These are phyloP conservation scores for Pandion haliaetus DNA, from an alignment of 2,113 vertebrate species.

Conservation along the genomic window DNA sequence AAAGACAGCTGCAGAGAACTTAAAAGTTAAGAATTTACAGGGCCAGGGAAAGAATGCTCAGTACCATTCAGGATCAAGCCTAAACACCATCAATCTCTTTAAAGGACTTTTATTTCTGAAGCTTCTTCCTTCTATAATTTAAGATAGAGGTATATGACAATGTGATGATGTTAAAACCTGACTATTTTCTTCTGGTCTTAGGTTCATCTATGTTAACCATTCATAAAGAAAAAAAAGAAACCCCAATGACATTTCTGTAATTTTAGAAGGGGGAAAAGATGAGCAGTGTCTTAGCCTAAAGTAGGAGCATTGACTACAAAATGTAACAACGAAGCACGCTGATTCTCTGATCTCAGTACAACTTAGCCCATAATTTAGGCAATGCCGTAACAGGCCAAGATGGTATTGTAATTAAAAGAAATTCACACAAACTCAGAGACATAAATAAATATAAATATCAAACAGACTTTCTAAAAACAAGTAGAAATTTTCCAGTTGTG, in stretches of 20 bases:
- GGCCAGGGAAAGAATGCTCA: not conserved
- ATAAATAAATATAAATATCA: not conserved
- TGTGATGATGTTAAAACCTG: not conserved
- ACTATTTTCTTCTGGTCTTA: not conserved
- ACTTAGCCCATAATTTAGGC: not conserved
- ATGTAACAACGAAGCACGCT: accelerated
- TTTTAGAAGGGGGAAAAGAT: not conserved
- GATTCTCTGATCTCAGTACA: not conserved
- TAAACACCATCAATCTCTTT: not conserved
- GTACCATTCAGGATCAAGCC: not conserved
- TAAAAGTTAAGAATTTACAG: slow-evolving; percentile 31
- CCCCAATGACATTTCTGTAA: not conserved
- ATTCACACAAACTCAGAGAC: not conserved
- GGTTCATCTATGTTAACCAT: not conserved
- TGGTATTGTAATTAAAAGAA: not conserved
- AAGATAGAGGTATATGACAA: not conserved
- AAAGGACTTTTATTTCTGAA: not conserved
- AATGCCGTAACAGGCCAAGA: not conserved
- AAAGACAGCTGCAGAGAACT: slow-evolving; percentile 7
- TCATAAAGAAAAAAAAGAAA: not conserved
- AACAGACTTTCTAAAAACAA: not conserved
- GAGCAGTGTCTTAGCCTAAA: not conserved
- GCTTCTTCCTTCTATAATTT: not conserved
- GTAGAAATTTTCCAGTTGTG: not conserved
- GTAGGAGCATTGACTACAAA: not conserved